Conservation (phyloP, 2,888 invertebrate genomes). For the Idaea dimidiata region DNA sequence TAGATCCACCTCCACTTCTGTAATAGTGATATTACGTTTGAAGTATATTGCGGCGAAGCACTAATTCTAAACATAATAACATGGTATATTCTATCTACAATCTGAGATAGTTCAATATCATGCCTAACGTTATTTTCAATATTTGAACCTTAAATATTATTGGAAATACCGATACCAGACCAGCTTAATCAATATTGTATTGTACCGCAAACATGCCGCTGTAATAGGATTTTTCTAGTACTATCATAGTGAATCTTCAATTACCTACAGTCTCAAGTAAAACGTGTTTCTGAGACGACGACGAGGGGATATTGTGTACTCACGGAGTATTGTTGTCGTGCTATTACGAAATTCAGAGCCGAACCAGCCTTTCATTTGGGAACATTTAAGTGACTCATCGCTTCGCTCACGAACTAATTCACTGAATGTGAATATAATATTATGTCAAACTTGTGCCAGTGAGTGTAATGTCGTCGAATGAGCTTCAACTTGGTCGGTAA, state of each 20-base stretch:
- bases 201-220: background rate
- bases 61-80: background rate
- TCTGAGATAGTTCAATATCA: background rate
- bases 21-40: background rate
- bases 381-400: background rate
- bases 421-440: background rate
- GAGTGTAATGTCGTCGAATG: background rate
- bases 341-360: background rate
- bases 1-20: background rate
- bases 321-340: background rate
- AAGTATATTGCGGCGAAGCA: background rate
- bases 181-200: background rate
- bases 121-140: no score
- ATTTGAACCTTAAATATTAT: background rate
- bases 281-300: background rate
- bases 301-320: background rate
- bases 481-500: background rate
- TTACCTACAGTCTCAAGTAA: background rate
- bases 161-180: background rate
- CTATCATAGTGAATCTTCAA: background rate
- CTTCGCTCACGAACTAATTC: background rate
- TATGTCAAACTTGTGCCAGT: background rate
- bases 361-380: background rate
- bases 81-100: background rate
- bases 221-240: background rate